Base-by-base conservation (phyloP, 2,113 vertebrate species). In the Indicator indicator region DNA sequence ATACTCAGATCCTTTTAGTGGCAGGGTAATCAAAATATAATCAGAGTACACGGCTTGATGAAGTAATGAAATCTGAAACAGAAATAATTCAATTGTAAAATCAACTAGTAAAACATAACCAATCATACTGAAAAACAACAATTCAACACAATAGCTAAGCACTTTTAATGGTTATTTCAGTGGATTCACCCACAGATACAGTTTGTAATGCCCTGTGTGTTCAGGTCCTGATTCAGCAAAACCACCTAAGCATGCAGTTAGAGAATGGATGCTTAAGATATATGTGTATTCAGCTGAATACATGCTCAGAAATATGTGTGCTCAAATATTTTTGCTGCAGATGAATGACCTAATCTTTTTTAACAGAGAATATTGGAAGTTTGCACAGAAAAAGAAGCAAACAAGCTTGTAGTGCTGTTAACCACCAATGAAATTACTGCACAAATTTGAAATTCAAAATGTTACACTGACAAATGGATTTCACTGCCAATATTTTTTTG, bases 371-470 rank as follows among this genome's bases (percentile, higher is more conserved):
- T 40, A 62, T 16, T 62, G 21, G 21, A 59, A 28, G 60, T 95
- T 64, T 81, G 10, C 18, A 60, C 28, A 88, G 18, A 95, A 93
- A 62, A 26, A 21, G 65, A 93, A 92, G 63, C 42, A 75, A 83
- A 23, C 2, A 55, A 72, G 64, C 86, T 69, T 72, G 17, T 54
- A 88, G 23, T 63, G 69, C n/a, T 50, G 28, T 79, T 72, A 84
- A 85, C 2, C 13, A 58, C 9, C 27, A 73, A 18, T 68, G 67
- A 72, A 93, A 82, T 89, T 59, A 74, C 26, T 14, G 1, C 16
- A 84, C 28, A 88, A 71, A 65, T 83, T 70, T 85, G 16, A 92
- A 86, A 82, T 82, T 80, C 64, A 69, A 82, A 90, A 72, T 42
- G 6, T 83, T 87, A 16, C 5, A 1, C 27, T 71, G 83, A 64